Conservation (phyloP, 2,113 vertebrate species). For the Barnardius zonarius region DNA sequence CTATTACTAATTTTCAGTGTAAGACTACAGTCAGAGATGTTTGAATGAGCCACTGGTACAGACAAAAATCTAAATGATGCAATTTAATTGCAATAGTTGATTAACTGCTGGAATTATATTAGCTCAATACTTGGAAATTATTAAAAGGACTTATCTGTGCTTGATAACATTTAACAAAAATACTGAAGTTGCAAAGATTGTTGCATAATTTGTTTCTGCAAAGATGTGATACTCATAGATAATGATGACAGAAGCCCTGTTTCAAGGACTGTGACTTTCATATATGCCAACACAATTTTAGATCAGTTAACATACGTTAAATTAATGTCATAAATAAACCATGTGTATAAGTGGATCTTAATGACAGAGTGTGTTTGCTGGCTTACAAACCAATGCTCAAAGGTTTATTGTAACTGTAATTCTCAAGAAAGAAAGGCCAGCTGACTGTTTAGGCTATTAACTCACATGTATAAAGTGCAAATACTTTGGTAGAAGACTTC, state of each 20-base stretch:
- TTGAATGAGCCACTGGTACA: neutral
- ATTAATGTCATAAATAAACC: neutral
- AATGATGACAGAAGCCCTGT: neutral
- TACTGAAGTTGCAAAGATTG: neutral
- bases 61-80: neutral
- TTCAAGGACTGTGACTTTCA: neutral
- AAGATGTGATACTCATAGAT: neutral
- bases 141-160: neutral
- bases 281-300: neutral
- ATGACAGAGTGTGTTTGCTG: neutral
- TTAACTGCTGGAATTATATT: neutral
- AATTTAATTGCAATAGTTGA: neutral
- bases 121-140: neutral
- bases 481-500: neutral
- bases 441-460: neutral
- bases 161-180: neutral
- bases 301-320: neutral
- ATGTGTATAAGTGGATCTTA: neutral
- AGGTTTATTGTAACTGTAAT: neutral
- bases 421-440: neutral
- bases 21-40: neutral
- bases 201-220: neutral
- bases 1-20: neutral
- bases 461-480: neutral
- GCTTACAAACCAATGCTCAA: neutral